Evolutionary conservation across 2,113 vertebrate species (phyloP).

Genomic region (Zosterops lateralis): DNA sequence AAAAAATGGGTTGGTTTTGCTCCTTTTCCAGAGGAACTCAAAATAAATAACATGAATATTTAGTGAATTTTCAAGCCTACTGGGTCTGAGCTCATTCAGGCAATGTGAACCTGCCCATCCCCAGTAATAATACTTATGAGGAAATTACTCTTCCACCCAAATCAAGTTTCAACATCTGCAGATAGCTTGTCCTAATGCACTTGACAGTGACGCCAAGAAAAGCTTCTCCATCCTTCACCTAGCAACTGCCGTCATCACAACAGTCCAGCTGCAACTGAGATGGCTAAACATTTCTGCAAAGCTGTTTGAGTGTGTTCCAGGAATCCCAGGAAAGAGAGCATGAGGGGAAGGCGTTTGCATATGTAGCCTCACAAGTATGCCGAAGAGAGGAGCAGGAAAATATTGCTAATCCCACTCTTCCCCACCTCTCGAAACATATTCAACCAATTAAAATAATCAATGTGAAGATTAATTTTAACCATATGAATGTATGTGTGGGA

Average conservation of each 20-base stretch:
- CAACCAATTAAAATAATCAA: conserved; percentile 22
- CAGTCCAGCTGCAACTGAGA: not conserved
- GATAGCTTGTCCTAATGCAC: conserved; percentile 2
- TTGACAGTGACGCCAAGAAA: not conserved
- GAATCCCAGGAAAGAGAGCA: not conserved
- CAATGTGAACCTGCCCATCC: not conserved
- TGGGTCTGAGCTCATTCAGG: not conserved
- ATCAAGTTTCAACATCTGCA: conserved; percentile 35
- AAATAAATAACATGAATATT: not conserved
- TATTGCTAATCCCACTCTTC: not conserved
- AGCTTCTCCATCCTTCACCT: not conserved
- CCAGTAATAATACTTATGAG: not conserved
- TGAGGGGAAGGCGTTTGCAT: not conserved
- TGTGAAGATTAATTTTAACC: not conserved
- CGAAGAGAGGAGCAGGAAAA: not conserved
- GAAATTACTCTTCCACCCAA: conserved; percentile 19
- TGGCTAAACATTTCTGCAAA: conserved; percentile 21
- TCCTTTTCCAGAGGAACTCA: not conserved
- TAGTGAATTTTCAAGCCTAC: not conserved
- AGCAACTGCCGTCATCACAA: conserved; percentile 9
- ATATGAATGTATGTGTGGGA: not conserved
- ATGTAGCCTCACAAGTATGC: not conserved
- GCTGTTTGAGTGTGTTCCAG: not conserved
- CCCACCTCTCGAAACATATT: not conserved
- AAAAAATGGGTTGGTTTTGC: not conserved